Conservation (phyloP, 2,113 vertebrate genomes). For the Mesembrinibis cayennensis region DNA sequence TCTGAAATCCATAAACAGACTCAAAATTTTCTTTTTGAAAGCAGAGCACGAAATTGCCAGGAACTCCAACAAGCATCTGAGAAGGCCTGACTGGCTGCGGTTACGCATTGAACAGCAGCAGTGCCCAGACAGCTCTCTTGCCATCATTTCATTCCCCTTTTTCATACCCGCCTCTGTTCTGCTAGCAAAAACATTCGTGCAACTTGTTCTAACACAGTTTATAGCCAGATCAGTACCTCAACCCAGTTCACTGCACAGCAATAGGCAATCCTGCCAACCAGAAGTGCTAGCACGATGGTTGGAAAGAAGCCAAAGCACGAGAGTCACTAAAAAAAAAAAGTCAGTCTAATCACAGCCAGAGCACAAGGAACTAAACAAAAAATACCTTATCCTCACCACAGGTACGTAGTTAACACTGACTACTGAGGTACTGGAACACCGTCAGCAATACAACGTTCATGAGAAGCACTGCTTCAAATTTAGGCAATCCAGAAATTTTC, state of each 20-base stretch:
- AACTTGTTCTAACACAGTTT: background rate
- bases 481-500: background rate
- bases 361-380: background rate
- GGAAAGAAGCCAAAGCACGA: background rate
- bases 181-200: background rate
- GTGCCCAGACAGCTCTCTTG: background rate
- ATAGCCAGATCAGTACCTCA: background rate
- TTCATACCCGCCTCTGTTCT: background rate
- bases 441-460: accelerated
- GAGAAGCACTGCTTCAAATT: background rate
- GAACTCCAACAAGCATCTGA: background rate
- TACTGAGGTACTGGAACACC: background rate
- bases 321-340: background rate
- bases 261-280: background rate
- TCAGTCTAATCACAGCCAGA: background rate
- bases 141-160: background rate
- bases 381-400: background rate
- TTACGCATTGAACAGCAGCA: background rate
- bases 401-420: background rate
- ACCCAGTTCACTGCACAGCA: background rate
- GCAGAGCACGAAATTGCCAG: background rate
- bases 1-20: background rate
- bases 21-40: background rate
- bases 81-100: background rate
- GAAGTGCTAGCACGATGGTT: background rate